phyloP scores from a whole-genome alignment of 2,797 vertebrate genomes.

The Gastrophryne carolinensis region DNA sequence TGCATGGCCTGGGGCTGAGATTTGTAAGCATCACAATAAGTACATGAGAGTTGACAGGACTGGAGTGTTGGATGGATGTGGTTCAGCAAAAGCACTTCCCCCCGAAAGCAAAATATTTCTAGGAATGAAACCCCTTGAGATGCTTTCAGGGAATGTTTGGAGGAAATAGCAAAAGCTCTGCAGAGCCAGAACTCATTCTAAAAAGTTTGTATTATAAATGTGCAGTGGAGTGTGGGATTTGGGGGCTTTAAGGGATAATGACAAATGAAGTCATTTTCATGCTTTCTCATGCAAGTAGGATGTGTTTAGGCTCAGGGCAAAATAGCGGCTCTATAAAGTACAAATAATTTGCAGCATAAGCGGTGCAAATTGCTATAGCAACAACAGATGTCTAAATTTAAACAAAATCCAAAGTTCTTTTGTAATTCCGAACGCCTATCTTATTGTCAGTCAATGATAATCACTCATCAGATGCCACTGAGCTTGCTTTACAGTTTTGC shows the following conservation, averaged over 20 bases:
- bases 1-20: too few species aligned
- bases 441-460: background rate
- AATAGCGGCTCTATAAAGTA: background rate
- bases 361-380: background rate
- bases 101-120: background rate
- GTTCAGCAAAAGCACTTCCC: too few species aligned
- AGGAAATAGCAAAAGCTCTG: background rate
- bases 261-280: background rate
- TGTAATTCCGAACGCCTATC: background rate
- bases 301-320: background rate
- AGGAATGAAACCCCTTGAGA: background rate
- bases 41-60: too few species aligned
- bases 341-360: background rate
- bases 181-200: background rate
- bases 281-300: background rate
- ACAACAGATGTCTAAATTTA: background rate
- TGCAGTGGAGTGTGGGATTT: background rate
- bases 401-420: background rate
- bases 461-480: background rate
- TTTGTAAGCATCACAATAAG: too few species aligned
- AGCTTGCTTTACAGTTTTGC: too few species aligned
- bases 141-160: background rate
- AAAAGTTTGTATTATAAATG: background rate
- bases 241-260: background rate
- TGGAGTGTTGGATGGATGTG: too few species aligned